These are phyloP conservation scores for Dicycla oo DNA, from an alignment of 2,888 invertebrate genomes.

Conservation along the genomic window DNA sequence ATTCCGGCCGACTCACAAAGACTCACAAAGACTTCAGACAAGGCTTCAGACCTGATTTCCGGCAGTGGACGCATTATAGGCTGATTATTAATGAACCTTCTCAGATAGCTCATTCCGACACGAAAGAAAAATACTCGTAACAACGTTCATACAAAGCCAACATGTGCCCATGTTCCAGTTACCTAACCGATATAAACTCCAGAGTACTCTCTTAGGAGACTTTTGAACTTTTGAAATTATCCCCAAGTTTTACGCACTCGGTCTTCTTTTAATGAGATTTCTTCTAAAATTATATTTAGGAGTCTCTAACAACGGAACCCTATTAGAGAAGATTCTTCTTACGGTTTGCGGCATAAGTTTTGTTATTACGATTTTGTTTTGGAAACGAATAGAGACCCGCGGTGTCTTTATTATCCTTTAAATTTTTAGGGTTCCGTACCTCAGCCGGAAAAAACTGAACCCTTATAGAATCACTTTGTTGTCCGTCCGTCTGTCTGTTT, in stretches of 20 bases:
- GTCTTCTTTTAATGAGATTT: slow-evolving; percentile 68
- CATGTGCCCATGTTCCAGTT: slow-evolving; percentile 51
- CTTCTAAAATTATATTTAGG: slow-evolving; percentile 64
- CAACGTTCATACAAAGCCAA: slow-evolving; percentile 29
- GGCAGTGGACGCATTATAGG: not conserved
- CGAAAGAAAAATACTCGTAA: not conserved
- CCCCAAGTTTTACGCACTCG: slow-evolving; percentile 61
- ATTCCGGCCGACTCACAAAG: no score
- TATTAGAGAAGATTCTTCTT: slow-evolving; percentile 53
- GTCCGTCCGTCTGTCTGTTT: no score
- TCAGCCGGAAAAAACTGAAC: no score
- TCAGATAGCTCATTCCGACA: not conserved
- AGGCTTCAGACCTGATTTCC: not conserved
- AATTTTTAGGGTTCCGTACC: no score
- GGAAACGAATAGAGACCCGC: slow-evolving; percentile 11
- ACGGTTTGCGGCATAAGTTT: slow-evolving; percentile 48
- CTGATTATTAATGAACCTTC: not conserved
- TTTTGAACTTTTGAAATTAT: slow-evolving; percentile 66
- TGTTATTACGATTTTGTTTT: slow-evolving; percentile 44
- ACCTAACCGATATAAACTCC: slow-evolving; percentile 59
- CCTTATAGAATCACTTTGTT: no score
- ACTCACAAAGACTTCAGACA: no score
- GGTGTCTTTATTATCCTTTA: slow-evolving; percentile 13
- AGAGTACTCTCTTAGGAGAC: slow-evolving; percentile 54
- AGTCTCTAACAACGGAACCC: slow-evolving; percentile 57